Conservation (phyloP, 2,797 vertebrate genomes). For the Characodon lateralis region DNA sequence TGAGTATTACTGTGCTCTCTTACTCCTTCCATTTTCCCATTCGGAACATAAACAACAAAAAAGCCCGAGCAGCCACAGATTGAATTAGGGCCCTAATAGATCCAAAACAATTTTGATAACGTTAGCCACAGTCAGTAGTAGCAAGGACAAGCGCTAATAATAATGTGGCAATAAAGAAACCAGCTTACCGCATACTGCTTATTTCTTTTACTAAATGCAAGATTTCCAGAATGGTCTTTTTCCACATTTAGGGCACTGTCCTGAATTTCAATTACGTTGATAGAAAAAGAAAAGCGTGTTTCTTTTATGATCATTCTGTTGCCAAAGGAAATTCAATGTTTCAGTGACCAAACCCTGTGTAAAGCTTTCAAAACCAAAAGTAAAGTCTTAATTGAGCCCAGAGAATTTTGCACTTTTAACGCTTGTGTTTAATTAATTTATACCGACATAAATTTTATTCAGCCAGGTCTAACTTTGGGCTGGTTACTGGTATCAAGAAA, state of each 20-base stretch:
- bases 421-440: not conserved
- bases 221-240: constrained; percentile 39
- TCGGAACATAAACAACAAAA: constrained; percentile 66
- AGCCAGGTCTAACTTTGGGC: not conserved
- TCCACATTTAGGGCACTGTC: not conserved
- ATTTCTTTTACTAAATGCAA: constrained; percentile 27
- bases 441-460: constrained; percentile 3
- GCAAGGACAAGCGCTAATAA: constrained; percentile 56
- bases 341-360: not conserved
- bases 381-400: not conserved
- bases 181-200: constrained; percentile 45
- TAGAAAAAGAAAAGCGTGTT: not conserved
- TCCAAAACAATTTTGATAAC: constrained; percentile 74
- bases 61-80: constrained; percentile 52
- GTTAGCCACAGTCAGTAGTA: constrained; percentile 67
- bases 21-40: constrained; percentile 54
- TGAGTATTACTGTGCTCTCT: constrained; percentile 58
- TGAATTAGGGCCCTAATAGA: constrained; percentile 72
- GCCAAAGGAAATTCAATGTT: constrained; percentile 3
- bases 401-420: not conserved
- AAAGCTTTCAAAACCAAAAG: not conserved
- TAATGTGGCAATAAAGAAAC: constrained; percentile 64
- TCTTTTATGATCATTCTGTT: not conserved
- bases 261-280: not conserved
- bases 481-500: constrained; percentile 1